phyloP scores from a whole-genome alignment of 35 echinoderm and acorn worm species.

The Apostichopus californicus region DNA sequence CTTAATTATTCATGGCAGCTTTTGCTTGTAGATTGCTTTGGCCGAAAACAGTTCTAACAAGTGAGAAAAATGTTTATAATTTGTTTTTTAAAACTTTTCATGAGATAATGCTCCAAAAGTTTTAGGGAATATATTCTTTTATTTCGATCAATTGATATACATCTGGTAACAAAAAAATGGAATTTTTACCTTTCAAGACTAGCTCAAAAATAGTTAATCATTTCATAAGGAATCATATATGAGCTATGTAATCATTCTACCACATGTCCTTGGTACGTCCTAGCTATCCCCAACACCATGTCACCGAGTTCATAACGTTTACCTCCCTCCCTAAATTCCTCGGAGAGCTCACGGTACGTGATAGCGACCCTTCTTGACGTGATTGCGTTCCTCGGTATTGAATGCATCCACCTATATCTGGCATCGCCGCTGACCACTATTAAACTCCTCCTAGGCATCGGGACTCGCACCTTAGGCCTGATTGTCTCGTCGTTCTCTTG shows the following conservation, averaged over 20 bases:
- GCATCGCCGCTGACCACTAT: constrained; percentile 71
- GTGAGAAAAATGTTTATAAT: too few relatives aligned
- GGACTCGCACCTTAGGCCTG: constrained; percentile 48
- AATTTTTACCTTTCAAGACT: too few relatives aligned
- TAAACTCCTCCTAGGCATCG: constrained; percentile 68
- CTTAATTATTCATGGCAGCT: too few relatives aligned
- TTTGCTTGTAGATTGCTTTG: too few relatives aligned
- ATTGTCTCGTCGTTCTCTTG: not conserved
- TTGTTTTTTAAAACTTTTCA: too few relatives aligned
- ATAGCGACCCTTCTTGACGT: constrained; percentile 79
- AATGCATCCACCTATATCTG: constrained; percentile 84
- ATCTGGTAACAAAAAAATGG: too few relatives aligned
- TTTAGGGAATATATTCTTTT: too few relatives aligned
- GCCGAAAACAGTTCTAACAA: too few relatives aligned
- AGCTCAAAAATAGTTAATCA: too few relatives aligned
- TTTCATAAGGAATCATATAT: too few relatives aligned
- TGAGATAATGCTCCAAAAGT: too few relatives aligned
- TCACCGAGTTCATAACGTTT: constrained; percentile 54
- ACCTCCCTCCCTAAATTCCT: constrained; percentile 73
- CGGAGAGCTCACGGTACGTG: constrained; percentile 83
- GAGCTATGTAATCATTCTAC: constrained; percentile 2
- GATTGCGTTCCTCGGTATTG: constrained; percentile 79
- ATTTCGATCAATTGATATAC: too few relatives aligned
- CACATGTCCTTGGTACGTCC: constrained; percentile 67
- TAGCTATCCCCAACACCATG: constrained; percentile 66